Percentiles rank a stretch among this genome's conserved stretches.
Evolutionary conservation across 2,113 vertebrate genomes (phyloP).

Genomic region (Panurus biarmicus): DNA sequence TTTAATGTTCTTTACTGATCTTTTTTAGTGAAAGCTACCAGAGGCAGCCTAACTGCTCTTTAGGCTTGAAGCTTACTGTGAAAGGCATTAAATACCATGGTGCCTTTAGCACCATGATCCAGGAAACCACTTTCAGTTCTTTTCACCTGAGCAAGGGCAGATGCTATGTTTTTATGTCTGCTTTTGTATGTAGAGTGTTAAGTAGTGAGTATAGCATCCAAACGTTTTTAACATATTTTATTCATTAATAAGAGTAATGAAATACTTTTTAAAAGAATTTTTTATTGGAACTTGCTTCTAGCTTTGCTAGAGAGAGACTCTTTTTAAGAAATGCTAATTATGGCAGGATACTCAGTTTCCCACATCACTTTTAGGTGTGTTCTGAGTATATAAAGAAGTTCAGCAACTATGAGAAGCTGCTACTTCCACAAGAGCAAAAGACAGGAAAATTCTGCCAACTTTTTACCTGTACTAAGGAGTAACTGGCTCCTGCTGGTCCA

Average conservation of each 20-base stretch:
- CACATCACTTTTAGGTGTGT: neutral
- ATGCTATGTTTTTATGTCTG: neutral
- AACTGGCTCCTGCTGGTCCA: neutral
- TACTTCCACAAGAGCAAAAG: neutral
- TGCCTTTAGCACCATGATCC: neutral
- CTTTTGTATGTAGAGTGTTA: neutral
- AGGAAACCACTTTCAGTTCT: neutral
- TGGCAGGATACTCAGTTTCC: neutral
- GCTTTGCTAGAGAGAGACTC: neutral
- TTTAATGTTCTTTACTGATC: neutral
- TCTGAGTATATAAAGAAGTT: neutral
- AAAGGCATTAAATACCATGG: neutral
- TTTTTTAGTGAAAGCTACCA: neutral
- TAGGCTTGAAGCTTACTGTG: neutral
- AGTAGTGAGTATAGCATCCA: neutral
- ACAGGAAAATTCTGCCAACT: neutral
- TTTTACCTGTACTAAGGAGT: neutral
- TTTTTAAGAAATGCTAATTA: neutral
- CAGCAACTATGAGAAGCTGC: neutral
- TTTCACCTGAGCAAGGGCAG: neutral
- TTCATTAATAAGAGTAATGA: neutral
- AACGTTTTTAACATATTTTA: neutral
- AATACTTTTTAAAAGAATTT: neutral
- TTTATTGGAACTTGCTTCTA: neutral
- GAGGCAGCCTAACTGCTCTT: neutral